phyloP scores from a whole-genome alignment of 2,113 vertebrate genomes.

The Nothocercus julius region DNA sequence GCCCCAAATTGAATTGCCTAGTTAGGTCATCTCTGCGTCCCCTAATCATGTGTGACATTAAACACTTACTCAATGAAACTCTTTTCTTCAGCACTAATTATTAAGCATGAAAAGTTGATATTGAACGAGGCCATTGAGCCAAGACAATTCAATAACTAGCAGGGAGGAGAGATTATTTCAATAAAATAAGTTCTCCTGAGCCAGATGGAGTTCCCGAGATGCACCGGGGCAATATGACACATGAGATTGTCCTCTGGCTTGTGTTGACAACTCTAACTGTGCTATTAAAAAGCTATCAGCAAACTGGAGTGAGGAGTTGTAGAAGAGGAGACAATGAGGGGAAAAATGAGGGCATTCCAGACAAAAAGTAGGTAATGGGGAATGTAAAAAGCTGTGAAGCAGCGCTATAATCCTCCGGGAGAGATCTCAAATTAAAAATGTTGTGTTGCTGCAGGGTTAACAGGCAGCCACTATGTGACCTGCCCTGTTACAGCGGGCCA shows the following conservation, averaged over 20 bases:
- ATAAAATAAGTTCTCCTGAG: slow-evolving; percentile 28
- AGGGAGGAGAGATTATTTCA: slow-evolving; percentile 66
- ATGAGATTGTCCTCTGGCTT: slow-evolving; percentile 42
- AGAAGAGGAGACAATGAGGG: slow-evolving; percentile 1
- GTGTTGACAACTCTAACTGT: slow-evolving; percentile 40
- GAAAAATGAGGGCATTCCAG: neutral
- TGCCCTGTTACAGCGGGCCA: neutral
- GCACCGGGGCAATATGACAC: slow-evolving; percentile 16
- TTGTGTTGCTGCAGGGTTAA: neutral
- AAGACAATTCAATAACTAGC: slow-evolving; percentile 56
- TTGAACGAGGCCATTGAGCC: slow-evolving; percentile 55
- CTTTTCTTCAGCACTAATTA: slow-evolving; percentile 49
- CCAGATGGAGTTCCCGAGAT: slow-evolving; percentile 41
- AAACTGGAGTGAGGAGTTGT: neutral
- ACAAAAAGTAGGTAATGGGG: neutral
- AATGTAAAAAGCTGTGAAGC: neutral
- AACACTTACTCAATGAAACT: slow-evolving; percentile 57
- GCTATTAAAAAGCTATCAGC: slow-evolving; percentile 62
- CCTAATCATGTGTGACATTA: slow-evolving; percentile 68
- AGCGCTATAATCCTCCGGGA: neutral
- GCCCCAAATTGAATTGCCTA: slow-evolving; percentile 23
- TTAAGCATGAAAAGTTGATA: slow-evolving; percentile 63
- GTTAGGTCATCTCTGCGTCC: slow-evolving; percentile 11
- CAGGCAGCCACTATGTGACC: neutral
- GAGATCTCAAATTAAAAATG: neutral